Conservation (phyloP, 1,140 invertebrate species). For the Apis cerana region DNA sequence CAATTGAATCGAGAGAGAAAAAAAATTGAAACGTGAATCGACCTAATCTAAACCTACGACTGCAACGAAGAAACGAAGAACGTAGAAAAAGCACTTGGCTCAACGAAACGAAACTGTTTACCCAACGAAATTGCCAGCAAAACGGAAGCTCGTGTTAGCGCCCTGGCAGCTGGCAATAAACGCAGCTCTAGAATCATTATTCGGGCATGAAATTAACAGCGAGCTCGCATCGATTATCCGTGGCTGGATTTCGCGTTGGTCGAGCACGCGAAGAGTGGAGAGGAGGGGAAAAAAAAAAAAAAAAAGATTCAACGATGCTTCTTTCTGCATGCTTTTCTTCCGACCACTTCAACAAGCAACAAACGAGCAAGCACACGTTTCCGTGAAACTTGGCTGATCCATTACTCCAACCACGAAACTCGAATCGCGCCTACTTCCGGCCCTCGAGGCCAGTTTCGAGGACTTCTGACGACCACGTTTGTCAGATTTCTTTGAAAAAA, state of each 20-base stretch:
- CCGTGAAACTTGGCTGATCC: slow-evolving; percentile 35
- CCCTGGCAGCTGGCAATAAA: slow-evolving; percentile 3
- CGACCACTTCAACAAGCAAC: slow-evolving; percentile 22
- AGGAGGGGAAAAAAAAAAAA: neutral
- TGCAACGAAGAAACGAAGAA: neutral
- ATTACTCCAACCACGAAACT: slow-evolving; percentile 35
- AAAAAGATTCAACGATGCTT: slow-evolving; percentile 28
- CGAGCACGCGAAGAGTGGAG: neutral
- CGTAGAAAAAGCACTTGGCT: neutral
- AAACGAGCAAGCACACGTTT: slow-evolving; percentile 25
- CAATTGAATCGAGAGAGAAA: neutral
- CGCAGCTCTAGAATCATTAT: slow-evolving; percentile 25
- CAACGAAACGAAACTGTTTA: slow-evolving; percentile 18
- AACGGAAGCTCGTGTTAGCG: slow-evolving; percentile 12
- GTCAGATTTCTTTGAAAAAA: neutral
- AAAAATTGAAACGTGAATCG: neutral
- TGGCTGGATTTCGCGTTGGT: neutral
- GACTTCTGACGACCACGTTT: slow-evolving; percentile 14
- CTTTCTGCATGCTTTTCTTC: slow-evolving; percentile 34
- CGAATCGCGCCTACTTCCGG: slow-evolving; percentile 38
- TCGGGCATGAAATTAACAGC: slow-evolving; percentile 38
- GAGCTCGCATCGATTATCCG: slow-evolving; percentile 28
- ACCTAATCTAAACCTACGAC: neutral
- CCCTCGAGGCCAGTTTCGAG: slow-evolving; percentile 30
- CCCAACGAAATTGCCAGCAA: slow-evolving; percentile 6